Conservation (phyloP, 2,888 invertebrate species). For the Stenchaetothrips biformis region DNA sequence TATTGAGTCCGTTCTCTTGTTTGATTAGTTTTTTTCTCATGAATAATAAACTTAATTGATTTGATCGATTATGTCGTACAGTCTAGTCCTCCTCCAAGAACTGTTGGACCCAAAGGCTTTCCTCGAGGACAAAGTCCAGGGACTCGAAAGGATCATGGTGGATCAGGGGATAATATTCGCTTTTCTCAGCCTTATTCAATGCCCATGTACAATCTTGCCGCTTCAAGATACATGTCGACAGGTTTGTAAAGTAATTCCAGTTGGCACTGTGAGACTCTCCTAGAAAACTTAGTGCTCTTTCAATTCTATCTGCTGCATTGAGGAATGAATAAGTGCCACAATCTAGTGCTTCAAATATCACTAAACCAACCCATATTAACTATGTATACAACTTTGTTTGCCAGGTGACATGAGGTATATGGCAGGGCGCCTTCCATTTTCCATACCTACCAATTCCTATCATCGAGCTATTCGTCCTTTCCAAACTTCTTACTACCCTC, state of each 20-base stretch:
- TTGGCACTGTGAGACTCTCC: not conserved
- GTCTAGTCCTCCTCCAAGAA: not conserved
- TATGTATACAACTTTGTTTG: slow-evolving; percentile 10
- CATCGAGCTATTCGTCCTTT: not conserved
- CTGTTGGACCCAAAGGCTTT: not conserved
- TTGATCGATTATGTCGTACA: not conserved
- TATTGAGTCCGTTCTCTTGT: not conserved
- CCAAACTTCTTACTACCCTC: slow-evolving; percentile 23
- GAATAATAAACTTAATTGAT: not conserved
- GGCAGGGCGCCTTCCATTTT: slow-evolving; percentile 21
- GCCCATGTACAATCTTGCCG: slow-evolving; percentile 3
- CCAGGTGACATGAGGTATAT: slow-evolving; percentile 18
- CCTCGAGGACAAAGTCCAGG: slow-evolving; percentile 12
- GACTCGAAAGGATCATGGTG: not conserved
- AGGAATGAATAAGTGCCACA: slow-evolving; percentile 7
- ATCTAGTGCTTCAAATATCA: not conserved
- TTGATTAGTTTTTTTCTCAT: not conserved
- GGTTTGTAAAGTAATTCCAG: not conserved
- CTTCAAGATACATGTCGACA: slow-evolving; percentile 13
- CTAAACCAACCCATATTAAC: not conserved
- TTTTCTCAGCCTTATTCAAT: not conserved
- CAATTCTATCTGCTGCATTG: not conserved
- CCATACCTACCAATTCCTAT: slow-evolving; percentile 1
- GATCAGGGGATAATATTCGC: not conserved
- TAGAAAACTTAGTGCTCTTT: not conserved